These are phyloP conservation scores for Taxidea taxus DNA, from an alignment of 2,113 vertebrate genomes.

Conservation along the genomic window DNA sequence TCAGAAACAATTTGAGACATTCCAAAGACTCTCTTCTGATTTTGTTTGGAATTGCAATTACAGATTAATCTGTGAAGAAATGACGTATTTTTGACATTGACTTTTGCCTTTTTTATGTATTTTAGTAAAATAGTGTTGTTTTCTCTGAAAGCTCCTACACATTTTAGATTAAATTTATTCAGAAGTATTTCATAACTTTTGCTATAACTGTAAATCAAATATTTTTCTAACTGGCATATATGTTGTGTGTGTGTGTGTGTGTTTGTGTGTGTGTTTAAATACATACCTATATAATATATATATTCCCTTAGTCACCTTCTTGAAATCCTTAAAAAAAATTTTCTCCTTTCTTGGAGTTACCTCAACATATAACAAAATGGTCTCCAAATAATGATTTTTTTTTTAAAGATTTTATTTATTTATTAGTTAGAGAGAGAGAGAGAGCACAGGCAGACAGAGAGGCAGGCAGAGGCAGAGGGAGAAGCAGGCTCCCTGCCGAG, in stretches of 20 bases:
- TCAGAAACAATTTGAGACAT: background rate
- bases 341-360: background rate
- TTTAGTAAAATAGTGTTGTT: background rate
- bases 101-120: background rate
- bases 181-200: background rate
- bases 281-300: background rate
- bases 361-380: background rate
- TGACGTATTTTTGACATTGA: background rate
- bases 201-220: background rate
- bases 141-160: background rate
- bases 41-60: background rate
- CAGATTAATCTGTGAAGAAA: background rate
- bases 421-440: too few relatives aligned
- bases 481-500: too few relatives aligned
- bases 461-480: too few relatives aligned
- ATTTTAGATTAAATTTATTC: background rate
- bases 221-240: background rate
- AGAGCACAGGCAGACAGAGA: too few relatives aligned
- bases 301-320: background rate
- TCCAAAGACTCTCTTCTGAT: background rate
- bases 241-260: background rate
- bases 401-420: too few relatives aligned
- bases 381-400: background rate
- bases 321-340: background rate
- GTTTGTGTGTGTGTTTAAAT: background rate